These are phyloP conservation scores for Galaxias olidus DNA, from an alignment of 2,797 vertebrate genomes.

Conservation along the genomic window DNA sequence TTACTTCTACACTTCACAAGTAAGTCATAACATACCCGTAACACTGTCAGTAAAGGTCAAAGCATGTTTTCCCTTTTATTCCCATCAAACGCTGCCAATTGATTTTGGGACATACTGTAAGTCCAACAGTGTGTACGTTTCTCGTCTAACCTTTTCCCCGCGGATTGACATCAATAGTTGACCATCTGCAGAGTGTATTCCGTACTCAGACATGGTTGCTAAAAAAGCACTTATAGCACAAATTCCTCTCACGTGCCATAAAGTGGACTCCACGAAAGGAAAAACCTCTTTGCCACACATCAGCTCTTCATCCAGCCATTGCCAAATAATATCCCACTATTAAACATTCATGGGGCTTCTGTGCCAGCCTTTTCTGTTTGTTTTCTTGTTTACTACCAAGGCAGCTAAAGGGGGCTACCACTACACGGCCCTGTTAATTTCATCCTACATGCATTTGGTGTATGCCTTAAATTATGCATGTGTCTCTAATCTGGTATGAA, in stretches of 20 bases:
- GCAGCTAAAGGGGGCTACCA: not conserved
- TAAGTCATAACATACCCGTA: too few species aligned
- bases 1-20: too few species aligned
- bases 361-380: not conserved
- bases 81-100: too few species aligned
- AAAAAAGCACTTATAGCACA: not conserved
- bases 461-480: not conserved
- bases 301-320: not conserved
- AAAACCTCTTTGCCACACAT: not conserved
- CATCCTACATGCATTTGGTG: not conserved
- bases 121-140: too few species aligned
- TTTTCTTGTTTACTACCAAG: not conserved
- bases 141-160: not conserved
- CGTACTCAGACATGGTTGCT: not conserved
- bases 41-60: too few species aligned
- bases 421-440: not conserved
- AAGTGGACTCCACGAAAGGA: not conserved
- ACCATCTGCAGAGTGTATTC: not conserved
- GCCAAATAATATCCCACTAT: constrained; percentile 13
- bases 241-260: not conserved
- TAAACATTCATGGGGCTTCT: constrained; percentile 12
- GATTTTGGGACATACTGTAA: too few species aligned
- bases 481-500: not conserved
- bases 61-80: too few species aligned
- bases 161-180: constrained; percentile 9